Percentiles rank a stretch among this genome's conserved stretches.
Evolutionary conservation across 2,888 invertebrate species (phyloP).

Genomic region (Spilosoma lubricipeda): DNA sequence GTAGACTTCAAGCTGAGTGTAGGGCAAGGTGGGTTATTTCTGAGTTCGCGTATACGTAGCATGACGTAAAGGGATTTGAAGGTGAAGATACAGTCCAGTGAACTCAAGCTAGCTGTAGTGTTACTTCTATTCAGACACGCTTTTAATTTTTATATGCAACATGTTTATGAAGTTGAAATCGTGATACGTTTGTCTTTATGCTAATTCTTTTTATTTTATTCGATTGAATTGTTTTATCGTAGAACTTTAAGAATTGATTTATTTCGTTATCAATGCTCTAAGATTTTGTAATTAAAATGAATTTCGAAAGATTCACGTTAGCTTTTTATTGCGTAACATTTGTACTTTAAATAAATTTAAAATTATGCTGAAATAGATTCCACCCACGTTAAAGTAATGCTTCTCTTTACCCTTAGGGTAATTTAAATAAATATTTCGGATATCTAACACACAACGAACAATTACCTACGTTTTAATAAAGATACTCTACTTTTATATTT

Average conservation of each 20-base stretch:
- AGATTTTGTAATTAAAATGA: background rate
- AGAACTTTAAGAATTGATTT: too few species aligned
- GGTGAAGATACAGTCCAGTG: constrained; percentile 3
- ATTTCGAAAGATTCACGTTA: background rate
- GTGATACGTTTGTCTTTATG: background rate
- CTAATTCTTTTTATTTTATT: background rate
- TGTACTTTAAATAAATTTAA: background rate
- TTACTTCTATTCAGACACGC: background rate
- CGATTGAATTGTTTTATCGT: too few species aligned
- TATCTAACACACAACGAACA: too few species aligned
- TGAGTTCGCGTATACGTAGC: background rate
- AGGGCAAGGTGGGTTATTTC: constrained; percentile 8
- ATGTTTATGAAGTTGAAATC: background rate
- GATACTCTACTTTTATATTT: too few species aligned
- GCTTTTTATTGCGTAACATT: background rate
- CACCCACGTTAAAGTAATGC: background rate
- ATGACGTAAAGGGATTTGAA: constrained; percentile 6
- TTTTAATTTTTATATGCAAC: background rate
- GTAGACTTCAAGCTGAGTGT: background rate
- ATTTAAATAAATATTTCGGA: too few species aligned
- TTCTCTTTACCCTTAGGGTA: background rate
- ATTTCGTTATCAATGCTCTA: background rate
- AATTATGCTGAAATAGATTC: background rate
- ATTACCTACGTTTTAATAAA: too few species aligned
- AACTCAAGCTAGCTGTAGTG: background rate